Evolutionary conservation across 1,140 invertebrate species (phyloP), one percentile per base, ranked within the genome.

Genomic region (Ceratina calcarata): DNA sequence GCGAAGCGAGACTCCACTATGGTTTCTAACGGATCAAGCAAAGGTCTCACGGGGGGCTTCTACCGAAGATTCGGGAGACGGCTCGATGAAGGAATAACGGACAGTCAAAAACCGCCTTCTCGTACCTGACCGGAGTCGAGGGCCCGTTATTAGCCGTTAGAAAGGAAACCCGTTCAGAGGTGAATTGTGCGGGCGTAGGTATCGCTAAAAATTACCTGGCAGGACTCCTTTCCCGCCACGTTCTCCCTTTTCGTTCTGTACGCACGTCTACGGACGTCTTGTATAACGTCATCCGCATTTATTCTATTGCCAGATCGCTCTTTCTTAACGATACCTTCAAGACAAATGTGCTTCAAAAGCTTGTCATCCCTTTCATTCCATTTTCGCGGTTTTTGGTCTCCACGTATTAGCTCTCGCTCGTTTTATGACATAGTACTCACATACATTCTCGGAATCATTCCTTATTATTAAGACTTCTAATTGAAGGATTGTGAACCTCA

Each of bases 131-230:
- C n/a, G 37, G 70, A 74, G 76, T 60, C 67, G 37, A 69, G 66
- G 82, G 73, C 77, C 90, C 87, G 89, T 90, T 90, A 91, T 86
- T 90, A 86, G 88, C 87, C 86, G 86, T 90, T 91, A 92, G 91
- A 91, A 89, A 87, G 78, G 84, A 90, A 90, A 91, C 90, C 87
- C 80, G 90, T 90, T 88, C 76, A 20, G 53, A 72, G 86, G 86
- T 74, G 65, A 62, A 77, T 77, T 71, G 69, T 61, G 57, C 69
- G 27, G 68, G 49, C 76, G 67, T 62, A 70, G 15, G 53, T 60
- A 60, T 78, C 27, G 75, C 67, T 51, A 78, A 78, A 78, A 78
- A 70, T 70, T 53, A 49, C 37, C 37, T 69, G 22, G 27, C 58
- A 75, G 27, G 49, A 24, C 58, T 22, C 37, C 65, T 49, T 60